A percentile compares a stretch with the other conserved stretches of the same genome.
phyloP scores from a whole-genome alignment of 2,888 invertebrate species.

The Boloria selene region DNA sequence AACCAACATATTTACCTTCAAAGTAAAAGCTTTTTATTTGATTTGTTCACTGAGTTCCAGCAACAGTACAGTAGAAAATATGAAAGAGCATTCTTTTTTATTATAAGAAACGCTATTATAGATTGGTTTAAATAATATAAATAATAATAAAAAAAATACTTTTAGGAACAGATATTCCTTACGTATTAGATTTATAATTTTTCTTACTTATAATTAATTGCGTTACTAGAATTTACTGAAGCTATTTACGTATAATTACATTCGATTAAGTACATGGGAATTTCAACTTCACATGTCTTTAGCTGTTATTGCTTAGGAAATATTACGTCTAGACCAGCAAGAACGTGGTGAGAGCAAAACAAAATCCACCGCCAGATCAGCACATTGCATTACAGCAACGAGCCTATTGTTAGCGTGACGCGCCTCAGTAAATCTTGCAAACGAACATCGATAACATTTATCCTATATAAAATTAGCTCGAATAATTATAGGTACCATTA shows the following conservation, averaged over 20 bases:
- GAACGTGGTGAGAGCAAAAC: constrained; percentile 73
- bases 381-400: constrained; percentile 53
- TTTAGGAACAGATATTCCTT: no score
- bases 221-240: no score
- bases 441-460: constrained; percentile 48
- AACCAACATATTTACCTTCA: constrained; percentile 71
- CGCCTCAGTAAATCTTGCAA: constrained; percentile 60
- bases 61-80: constrained; percentile 47
- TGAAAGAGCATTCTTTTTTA: constrained; percentile 9
- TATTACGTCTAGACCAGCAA: constrained; percentile 76
- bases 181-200: no score
- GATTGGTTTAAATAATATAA: no score
- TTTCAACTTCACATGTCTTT: constrained; percentile 53
- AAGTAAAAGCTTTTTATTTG: constrained; percentile 71
- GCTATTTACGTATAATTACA: no score
- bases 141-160: no score
- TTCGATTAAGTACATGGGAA: constrained; percentile 7
- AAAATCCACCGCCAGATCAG: constrained; percentile 49
- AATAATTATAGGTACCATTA: constrained; percentile 8
- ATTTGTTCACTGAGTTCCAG: constrained; percentile 57
- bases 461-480: constrained; percentile 62
- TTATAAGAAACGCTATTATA: not conserved
- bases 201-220: no score
- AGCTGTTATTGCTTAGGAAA: constrained; percentile 62
- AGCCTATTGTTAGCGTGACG: constrained; percentile 78